Conservation (phyloP, 2,888 invertebrate genomes). For the Lepidocyrtinus sp. region DNA sequence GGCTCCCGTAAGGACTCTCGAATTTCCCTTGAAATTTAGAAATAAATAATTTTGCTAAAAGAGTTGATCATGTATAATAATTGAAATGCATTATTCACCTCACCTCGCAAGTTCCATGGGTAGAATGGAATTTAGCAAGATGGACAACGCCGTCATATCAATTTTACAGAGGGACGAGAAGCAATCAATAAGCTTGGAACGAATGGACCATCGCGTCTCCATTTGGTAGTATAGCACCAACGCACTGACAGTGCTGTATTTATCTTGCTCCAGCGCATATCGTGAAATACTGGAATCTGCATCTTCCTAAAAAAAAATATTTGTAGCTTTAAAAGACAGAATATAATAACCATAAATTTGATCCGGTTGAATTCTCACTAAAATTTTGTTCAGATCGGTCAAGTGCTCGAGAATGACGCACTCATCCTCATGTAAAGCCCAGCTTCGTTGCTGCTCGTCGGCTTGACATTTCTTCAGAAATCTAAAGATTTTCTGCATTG, state of each 20-base stretch:
- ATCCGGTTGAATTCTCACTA: too few species aligned
- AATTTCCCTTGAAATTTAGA: conserved; percentile 78
- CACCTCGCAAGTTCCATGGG: conserved; percentile 92
- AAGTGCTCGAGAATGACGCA: conserved; percentile 89
- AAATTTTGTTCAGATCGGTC: conserved; percentile 72
- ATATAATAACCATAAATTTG: background rate
- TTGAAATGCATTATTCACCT: conserved; percentile 46
- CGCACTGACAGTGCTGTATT: conserved; percentile 86
- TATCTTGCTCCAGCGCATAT: conserved; percentile 86
- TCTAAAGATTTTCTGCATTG: conserved; percentile 86
- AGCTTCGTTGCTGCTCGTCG: conserved; percentile 95
- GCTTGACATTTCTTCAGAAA: conserved; percentile 92
- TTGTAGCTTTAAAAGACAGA: background rate
- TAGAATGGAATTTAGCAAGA: conserved; percentile 88
- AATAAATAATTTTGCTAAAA: background rate
- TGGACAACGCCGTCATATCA: conserved; percentile 85
- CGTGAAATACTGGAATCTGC: conserved; percentile 91
- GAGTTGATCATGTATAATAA: conserved; percentile 28
- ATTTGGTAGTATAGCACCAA: conserved; percentile 96
- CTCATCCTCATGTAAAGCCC: conserved; percentile 96
- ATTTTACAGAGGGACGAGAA: conserved; percentile 91
- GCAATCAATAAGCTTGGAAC: conserved; percentile 85
- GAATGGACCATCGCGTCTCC: conserved; percentile 91
- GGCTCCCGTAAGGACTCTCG: conserved; percentile 84
- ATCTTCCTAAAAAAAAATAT: conserved; percentile 79